phyloP scores from a whole-genome alignment of 2,888 invertebrate species.

The Odontothrips loti region DNA sequence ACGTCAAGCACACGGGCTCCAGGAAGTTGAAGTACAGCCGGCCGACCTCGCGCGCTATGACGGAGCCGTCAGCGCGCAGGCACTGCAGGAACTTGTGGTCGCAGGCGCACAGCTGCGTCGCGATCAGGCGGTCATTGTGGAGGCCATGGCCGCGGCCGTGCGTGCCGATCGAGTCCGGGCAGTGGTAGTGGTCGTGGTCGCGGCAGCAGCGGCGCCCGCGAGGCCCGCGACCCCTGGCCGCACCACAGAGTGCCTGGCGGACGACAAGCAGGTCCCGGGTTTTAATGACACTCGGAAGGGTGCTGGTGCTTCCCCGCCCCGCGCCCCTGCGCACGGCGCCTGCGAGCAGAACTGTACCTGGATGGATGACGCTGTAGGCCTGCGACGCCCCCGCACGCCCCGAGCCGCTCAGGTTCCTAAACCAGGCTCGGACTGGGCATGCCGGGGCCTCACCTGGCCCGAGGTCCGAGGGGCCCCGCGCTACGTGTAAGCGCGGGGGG shows the following conservation, averaged over 20 bases:
- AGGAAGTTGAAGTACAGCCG: constrained; percentile 23
- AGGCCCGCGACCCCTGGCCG: constrained; percentile 65
- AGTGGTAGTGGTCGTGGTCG: constrained; percentile 71
- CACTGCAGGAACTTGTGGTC: constrained; percentile 22
- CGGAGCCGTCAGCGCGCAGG: background rate
- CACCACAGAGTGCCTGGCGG: constrained; percentile 79
- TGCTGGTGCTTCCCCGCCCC: constrained; percentile 13
- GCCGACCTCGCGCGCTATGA: too few species aligned
- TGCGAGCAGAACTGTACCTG: background rate
- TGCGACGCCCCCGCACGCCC: background rate
- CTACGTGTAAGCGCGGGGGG: too few species aligned
- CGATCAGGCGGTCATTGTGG: constrained; percentile 65
- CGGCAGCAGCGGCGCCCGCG: constrained; percentile 67
- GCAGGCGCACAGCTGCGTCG: constrained; percentile 43
- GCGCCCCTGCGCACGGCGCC: background rate
- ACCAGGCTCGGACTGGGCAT: too few species aligned
- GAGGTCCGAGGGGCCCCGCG: too few species aligned
- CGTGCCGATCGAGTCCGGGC: constrained; percentile 57
- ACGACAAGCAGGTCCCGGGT: too few species aligned
- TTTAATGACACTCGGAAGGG: too few species aligned
- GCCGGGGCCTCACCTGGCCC: too few species aligned
- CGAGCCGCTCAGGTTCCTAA: background rate
- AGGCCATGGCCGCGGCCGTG: constrained; percentile 60
- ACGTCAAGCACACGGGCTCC: constrained; percentile 19
- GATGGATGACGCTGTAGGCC: background rate